Percentiles rank a stretch among this genome's conserved stretches.
Evolutionary conservation across 2,888 invertebrate genomes (phyloP).

Genomic region (Julus scandinavius): DNA sequence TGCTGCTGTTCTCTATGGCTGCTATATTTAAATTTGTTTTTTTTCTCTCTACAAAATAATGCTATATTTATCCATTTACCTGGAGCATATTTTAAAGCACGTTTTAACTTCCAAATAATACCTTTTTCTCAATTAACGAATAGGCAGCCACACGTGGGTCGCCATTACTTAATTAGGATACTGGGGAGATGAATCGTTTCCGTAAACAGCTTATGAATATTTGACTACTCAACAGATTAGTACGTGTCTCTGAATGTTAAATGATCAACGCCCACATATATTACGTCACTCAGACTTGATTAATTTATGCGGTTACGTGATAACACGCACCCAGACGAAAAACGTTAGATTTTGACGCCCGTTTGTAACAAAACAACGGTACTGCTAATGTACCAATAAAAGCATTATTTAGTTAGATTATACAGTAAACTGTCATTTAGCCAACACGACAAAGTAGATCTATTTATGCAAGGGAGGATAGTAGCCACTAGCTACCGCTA

Average conservation of each 20-base stretch:
- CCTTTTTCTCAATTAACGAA: background rate
- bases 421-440: no score
- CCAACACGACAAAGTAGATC: no score
- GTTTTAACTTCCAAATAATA: no score
- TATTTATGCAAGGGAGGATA: background rate
- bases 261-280: background rate
- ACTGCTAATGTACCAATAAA: no score
- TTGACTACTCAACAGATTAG: background rate
- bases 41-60: no score
- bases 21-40: no score
- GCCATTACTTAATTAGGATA: background rate
- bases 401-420: no score
- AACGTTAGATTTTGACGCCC: background rate
- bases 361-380: background rate
- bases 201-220: slow-evolving; percentile 5
- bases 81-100: no score
- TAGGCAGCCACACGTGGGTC: background rate
- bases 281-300: background rate
- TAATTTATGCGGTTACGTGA: background rate
- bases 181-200: background rate
- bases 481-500: background rate
- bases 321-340: background rate
- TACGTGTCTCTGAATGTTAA: background rate
- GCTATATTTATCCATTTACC: no score
- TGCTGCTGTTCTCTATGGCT: no score